Conservation (phyloP, 2,797 vertebrate species). For the Potorous gilbertii region DNA sequence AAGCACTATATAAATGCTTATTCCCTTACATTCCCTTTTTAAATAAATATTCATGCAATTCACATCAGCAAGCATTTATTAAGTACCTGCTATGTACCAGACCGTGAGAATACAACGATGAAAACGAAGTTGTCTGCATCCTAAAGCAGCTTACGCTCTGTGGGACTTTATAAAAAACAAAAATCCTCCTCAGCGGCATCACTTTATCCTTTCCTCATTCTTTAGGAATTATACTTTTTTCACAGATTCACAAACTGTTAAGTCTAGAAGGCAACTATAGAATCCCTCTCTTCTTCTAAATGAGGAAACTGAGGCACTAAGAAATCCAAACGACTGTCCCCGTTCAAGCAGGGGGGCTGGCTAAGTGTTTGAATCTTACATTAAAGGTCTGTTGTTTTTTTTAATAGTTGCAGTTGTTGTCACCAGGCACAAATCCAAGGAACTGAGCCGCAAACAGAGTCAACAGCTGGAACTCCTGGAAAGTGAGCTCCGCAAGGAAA, state of each 20-base stretch:
- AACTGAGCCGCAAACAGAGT: constrained; percentile 89
- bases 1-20: background rate
- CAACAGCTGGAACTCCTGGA: constrained; percentile 90
- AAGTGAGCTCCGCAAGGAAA: constrained; percentile 93
- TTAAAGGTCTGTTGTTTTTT: background rate
- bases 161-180: background rate
- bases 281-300: background rate
- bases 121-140: background rate
- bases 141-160: background rate
- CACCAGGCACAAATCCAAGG: constrained; percentile 88
- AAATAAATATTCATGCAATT: background rate
- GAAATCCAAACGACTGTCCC: background rate
- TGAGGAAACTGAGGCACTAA: background rate
- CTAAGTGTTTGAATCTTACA: background rate
- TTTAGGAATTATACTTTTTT: background rate
- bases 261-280: background rate
- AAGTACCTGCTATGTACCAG: background rate
- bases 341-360: background rate
- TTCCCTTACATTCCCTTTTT: background rate
- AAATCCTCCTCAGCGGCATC: background rate
- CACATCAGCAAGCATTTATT: background rate
- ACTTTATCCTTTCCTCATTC: background rate
- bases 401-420: constrained; percentile 82
- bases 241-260: background rate
- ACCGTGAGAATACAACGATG: background rate